phyloP scores from a whole-genome alignment of 1,140 invertebrate genomes.

The Magallana gigas region DNA sequence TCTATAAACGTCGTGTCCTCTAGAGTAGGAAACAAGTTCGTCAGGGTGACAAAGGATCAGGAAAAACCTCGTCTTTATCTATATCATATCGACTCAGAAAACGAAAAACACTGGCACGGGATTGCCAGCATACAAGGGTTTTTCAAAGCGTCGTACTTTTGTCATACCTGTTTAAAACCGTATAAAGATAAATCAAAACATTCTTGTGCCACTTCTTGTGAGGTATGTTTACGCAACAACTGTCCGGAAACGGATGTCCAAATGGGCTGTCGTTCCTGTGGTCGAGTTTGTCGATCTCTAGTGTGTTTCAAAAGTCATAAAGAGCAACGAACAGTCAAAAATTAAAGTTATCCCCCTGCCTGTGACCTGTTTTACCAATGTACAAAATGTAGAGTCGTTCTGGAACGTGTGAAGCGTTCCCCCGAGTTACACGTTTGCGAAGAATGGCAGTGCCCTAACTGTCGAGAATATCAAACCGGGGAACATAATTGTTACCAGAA shows the following conservation, averaged over 20 bases:
- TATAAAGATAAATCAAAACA: conserved; percentile 42
- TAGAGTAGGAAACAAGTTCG: conserved; percentile 50
- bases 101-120: conserved; percentile 40
- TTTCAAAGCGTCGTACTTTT: conserved; percentile 44
- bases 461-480: conserved; percentile 27
- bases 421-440: conserved; percentile 37
- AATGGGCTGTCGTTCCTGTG: conserved; percentile 30
- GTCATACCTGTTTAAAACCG: conserved; percentile 44
- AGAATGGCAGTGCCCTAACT: conserved; percentile 44
- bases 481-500: conserved; percentile 46
- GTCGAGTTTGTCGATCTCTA: conserved; percentile 31
- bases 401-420: conserved; percentile 15
- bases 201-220: conserved; percentile 35
- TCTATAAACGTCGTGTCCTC: conserved; percentile 38
- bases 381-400: conserved; percentile 36
- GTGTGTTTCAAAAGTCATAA: conserved; percentile 37
- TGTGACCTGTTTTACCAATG: conserved; percentile 42
- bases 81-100: conserved; percentile 38
- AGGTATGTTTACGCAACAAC: conserved; percentile 8
- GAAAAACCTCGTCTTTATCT: conserved; percentile 41
- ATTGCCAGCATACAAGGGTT: conserved; percentile 45
- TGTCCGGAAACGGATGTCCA: not conserved
- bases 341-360: not conserved
- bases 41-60: conserved; percentile 36
- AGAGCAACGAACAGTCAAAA: not conserved